Conservation (phyloP, 2,888 invertebrate genomes). For the Acanthoscelides obtectus region DNA sequence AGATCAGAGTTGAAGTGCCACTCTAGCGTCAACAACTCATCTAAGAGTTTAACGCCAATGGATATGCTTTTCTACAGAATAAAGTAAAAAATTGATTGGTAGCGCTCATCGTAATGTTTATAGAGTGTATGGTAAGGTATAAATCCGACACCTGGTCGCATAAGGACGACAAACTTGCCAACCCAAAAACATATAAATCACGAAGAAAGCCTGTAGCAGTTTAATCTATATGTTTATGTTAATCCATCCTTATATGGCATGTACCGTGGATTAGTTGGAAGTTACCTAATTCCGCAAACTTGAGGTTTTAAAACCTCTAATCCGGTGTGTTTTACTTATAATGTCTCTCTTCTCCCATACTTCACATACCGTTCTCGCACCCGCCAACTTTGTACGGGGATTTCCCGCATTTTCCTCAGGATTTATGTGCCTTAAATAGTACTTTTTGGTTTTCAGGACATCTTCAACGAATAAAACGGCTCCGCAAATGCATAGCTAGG, state of each 20-base stretch:
- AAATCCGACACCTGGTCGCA: not conserved
- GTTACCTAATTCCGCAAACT: constrained; percentile 24
- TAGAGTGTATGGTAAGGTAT: too few relatives aligned
- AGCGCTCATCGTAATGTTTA: too few relatives aligned
- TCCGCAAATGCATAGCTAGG: too few relatives aligned
- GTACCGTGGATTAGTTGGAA: constrained; percentile 33
- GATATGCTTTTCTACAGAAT: too few relatives aligned
- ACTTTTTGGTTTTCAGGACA: not conserved
- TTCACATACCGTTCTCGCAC: constrained; percentile 20
- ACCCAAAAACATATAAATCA: constrained; percentile 21
- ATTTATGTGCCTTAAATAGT: not conserved
- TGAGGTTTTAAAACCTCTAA: constrained; percentile 39
- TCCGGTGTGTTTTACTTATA: constrained; percentile 35
- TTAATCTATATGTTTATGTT: constrained; percentile 35
- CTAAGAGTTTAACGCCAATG: too few relatives aligned
- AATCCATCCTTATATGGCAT: constrained; percentile 41
- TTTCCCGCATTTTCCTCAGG: not conserved
- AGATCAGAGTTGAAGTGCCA: too few relatives aligned
- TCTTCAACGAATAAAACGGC: not conserved
- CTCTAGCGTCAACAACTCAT: too few relatives aligned
- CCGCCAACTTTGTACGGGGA: not conserved
- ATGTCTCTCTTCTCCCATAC: constrained; percentile 30
- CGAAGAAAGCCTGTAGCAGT: constrained; percentile 23
- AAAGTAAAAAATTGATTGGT: too few relatives aligned
- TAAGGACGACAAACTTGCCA: not conserved